Base-by-base conservation (phyloP, 2,888 invertebrate species). In the Spodoptera picta region DNA sequence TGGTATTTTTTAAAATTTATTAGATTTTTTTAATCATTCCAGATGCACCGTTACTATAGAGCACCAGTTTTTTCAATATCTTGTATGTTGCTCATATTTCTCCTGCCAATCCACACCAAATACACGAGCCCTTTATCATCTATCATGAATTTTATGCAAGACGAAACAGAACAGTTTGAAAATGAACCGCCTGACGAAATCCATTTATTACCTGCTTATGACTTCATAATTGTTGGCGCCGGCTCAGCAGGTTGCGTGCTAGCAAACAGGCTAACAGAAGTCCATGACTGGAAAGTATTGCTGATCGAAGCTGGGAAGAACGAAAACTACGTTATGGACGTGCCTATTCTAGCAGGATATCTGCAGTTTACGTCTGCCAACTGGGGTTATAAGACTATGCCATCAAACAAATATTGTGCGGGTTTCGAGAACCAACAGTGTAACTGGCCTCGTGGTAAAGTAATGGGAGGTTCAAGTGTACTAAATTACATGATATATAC, bases 401-500 rank as follows among this genome's bases (percentile, higher is more conserved):
- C 97, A 0, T 97, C 97, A 19, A 93, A 95, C 53, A 95, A 92
- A 52, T 96, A 96, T 70, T 97, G 97, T 81, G 92, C 96, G 36
- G 97, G 97, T 5, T 96, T 97, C 94, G 96, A 96, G 73, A 96
- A 97, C 69, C 95, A 95, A 69, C 96, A 96, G 66, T 97, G 97
- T 85, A 96, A 97, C 77, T 97, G 96, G 96, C 97, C 97, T 0
- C 92, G 97, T 68, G 98, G 98, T 2, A 97, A 97, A 87, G 97
- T 97, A 0, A 95, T 98, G 83, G 98, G 98, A 4, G 98, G 98
- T 3, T 96, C 96, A 3, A 97, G 97, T 65, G 96, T 97, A 0
- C 91, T 98, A 4, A 98, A 98, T 84, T 96, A 96, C 79, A 97
- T 98, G 97, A 96, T 97, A 79, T 97, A 97, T 80, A 97, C 96